These are phyloP conservation scores for Agrotis puta DNA, from an alignment of 2,888 invertebrate species.

Conservation along the genomic window DNA sequence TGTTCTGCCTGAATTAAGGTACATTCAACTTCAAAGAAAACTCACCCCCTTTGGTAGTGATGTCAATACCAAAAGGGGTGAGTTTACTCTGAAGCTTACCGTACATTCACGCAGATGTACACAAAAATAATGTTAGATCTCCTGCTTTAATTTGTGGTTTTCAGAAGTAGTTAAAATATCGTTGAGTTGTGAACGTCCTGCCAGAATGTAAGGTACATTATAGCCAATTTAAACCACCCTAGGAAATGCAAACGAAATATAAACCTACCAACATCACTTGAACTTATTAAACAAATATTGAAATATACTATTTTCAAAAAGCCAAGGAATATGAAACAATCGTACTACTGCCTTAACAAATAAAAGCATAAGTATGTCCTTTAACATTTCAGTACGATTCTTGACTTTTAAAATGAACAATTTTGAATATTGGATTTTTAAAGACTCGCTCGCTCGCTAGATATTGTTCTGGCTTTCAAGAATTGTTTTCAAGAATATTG, in stretches of 20 bases:
- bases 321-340: conserved; percentile 24
- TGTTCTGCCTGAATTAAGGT: too few relatives aligned
- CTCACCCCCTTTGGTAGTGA: too few relatives aligned
- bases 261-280: too few relatives aligned
- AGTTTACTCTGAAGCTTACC: too few relatives aligned
- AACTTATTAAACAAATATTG: conserved; percentile 7
- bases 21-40: too few relatives aligned
- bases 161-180: too few relatives aligned
- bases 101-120: too few relatives aligned
- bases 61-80: too few relatives aligned
- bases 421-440: conserved; percentile 57
- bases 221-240: not conserved
- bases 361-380: conserved; percentile 15
- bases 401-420: conserved; percentile 31
- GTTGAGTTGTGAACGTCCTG: too few relatives aligned
- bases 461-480: conserved; percentile 14
- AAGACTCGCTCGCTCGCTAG: conserved; percentile 35
- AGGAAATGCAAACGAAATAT: not conserved
- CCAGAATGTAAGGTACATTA: too few relatives aligned
- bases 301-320: conserved; percentile 3
- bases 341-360: conserved; percentile 14
- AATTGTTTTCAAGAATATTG: conserved; percentile 5
- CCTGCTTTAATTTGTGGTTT: too few relatives aligned
- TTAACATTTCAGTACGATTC: conserved; percentile 30
- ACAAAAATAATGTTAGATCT: too few relatives aligned